These are phyloP conservation scores for Oikopleura dioica DNA, from an alignment of 23 tunicate species.

Conservation along the genomic window DNA sequence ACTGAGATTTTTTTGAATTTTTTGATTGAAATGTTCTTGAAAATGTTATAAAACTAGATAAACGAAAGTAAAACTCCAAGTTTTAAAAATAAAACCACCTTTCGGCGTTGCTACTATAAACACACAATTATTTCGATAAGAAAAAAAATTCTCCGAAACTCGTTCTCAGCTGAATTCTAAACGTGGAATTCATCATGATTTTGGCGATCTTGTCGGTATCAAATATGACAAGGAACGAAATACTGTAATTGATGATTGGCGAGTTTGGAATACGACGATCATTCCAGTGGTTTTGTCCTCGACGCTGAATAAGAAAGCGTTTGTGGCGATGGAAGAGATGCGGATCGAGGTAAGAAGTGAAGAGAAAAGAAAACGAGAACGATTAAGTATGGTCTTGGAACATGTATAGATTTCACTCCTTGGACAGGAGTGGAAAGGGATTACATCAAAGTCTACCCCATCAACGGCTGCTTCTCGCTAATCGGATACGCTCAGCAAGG, in stretches of 20 bases:
- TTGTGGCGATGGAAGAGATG: neutral
- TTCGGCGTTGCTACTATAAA: no score
- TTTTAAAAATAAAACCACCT: no score
- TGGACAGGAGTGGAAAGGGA: constrained; percentile 1
- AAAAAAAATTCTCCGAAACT: no score
- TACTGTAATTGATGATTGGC: neutral
- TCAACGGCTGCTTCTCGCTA: constrained; percentile 1
- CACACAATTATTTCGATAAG: no score
- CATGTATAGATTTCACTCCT: neutral
- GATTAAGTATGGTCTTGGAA: no score
- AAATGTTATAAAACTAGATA: no score
- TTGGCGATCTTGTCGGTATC: neutral
- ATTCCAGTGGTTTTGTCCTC: constrained; percentile 11
- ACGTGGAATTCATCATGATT: neutral
- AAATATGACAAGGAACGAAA: neutral
- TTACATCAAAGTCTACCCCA: constrained; percentile 1
- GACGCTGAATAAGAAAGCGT: constrained; percentile 8
- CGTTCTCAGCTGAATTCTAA: neutral
- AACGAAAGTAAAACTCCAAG: no score
- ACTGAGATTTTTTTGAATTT: no score
- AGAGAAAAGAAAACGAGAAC: no score
- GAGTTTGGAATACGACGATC: neutral
- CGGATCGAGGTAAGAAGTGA: no score
- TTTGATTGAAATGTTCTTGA: no score
- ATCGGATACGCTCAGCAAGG: neutral